Evolutionary conservation across 2,797 vertebrate genomes (phyloP).

Genomic region (Squalus acanthias): DNA sequence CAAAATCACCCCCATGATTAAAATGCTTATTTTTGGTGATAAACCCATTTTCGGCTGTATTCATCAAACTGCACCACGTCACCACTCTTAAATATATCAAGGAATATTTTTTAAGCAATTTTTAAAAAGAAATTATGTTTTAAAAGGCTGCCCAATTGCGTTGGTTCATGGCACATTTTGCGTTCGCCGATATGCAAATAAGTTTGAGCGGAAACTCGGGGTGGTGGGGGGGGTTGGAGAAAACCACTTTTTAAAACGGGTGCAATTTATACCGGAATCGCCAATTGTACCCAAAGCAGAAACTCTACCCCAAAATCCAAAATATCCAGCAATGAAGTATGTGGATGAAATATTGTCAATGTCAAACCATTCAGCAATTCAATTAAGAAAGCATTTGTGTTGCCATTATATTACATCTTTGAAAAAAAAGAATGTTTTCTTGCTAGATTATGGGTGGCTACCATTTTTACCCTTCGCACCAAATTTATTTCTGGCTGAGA

Average conservation of each 20-base stretch:
- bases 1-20: neutral
- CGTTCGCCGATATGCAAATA: too few species aligned
- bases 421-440: neutral
- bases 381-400: neutral
- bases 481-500: neutral
- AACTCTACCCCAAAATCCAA: neutral
- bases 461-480: neutral
- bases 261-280: neutral
- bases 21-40: neutral
- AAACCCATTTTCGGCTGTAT: neutral
- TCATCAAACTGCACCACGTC: neutral
- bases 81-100: neutral
- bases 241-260: neutral
- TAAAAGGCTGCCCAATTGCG: neutral
- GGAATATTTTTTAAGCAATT: neutral
- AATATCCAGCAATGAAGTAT: neutral
- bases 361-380: neutral
- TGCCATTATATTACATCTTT: neutral
- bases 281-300: too few species aligned
- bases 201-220: too few species aligned
- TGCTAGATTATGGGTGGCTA: neutral
- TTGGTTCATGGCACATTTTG: neutral
- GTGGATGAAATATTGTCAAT: neutral
- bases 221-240: too few species aligned
- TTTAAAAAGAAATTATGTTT: neutral